A percentile compares a stretch with the other conserved stretches of the same genome.
Conservation (phyloP, 2,888 invertebrate genomes). For the Dromius quadrimaculatus region DNA sequence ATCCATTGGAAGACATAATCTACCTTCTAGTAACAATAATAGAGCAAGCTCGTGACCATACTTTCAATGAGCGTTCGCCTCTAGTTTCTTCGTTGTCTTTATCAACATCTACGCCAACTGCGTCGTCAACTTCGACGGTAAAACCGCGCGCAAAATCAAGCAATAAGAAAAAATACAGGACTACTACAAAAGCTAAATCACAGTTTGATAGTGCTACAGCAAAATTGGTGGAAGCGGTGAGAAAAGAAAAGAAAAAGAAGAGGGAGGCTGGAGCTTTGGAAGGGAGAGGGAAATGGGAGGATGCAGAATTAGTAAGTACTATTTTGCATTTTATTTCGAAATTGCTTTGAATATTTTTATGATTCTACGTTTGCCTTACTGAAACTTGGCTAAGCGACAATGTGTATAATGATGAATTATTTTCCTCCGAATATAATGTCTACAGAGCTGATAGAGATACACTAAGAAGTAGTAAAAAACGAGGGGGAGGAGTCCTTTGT, state of each 20-base stretch:
- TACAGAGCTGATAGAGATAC: too few relatives aligned
- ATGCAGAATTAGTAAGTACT: conserved; percentile 69
- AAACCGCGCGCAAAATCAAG: conserved; percentile 21
- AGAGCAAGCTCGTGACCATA: conserved; percentile 71
- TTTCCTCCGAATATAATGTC: too few relatives aligned
- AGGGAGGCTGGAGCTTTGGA: conserved; percentile 64
- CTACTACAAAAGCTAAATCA: conserved; percentile 60
- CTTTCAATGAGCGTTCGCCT: conserved; percentile 58
- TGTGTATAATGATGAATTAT: too few relatives aligned
- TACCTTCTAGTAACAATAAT: conserved; percentile 74
- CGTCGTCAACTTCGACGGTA: conserved; percentile 33
- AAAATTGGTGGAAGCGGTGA: conserved; percentile 71
- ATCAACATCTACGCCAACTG: conserved; percentile 43
- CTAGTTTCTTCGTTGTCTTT: too few relatives aligned
- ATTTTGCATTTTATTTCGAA: neutral
- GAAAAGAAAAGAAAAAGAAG: conserved; percentile 71
- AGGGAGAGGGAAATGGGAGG: too few relatives aligned
- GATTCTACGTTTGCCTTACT: too few relatives aligned
- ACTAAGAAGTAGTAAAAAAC: too few relatives aligned
- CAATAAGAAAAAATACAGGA: conserved; percentile 14
- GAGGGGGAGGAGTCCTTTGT: too few relatives aligned
- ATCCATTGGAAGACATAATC: conserved; percentile 72
- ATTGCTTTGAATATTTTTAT: too few relatives aligned
- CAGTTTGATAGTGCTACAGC: conserved; percentile 61
- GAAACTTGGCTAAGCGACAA: too few relatives aligned